Evolutionary conservation across 2,113 vertebrate genomes (phyloP).

Genomic region (cat (Felis catus)): DNA sequence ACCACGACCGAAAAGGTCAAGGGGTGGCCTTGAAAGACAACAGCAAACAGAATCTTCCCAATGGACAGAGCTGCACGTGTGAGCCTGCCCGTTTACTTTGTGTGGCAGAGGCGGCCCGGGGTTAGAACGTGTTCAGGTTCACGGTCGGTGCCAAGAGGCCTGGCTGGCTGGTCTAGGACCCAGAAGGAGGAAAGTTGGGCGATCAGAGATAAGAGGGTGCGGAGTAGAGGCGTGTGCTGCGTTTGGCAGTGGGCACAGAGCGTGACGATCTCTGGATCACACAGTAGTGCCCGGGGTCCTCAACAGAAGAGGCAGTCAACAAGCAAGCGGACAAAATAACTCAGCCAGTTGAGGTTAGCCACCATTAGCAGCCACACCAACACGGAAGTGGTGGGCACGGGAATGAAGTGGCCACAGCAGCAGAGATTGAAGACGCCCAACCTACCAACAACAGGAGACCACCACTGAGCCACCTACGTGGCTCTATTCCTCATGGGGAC

Average conservation of each 20-base stretch:
- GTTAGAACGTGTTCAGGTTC: too few relatives aligned
- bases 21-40: not conserved
- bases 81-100: not conserved
- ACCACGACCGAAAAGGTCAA: not conserved
- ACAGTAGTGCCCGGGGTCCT: not conserved
- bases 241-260: not conserved
- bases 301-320: not conserved
- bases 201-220: not conserved
- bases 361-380: not conserved
- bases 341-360: not conserved
- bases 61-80: not conserved
- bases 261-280: not conserved
- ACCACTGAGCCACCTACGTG: not conserved
- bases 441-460: not conserved
- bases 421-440: not conserved
- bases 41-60: not conserved
- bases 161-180: not conserved
- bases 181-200: not conserved
- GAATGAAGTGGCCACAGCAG: not conserved
- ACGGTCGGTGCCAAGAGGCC: not conserved
- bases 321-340: not conserved
- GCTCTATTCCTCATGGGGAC: not conserved
- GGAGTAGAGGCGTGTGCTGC: not conserved
- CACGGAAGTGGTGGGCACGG: not conserved
- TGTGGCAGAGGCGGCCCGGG: not conserved